A percentile compares a stretch with the other conserved stretches of the same genome.
phyloP scores from a whole-genome alignment of 1,140 invertebrate species.

The Littorina saxatilis region DNA sequence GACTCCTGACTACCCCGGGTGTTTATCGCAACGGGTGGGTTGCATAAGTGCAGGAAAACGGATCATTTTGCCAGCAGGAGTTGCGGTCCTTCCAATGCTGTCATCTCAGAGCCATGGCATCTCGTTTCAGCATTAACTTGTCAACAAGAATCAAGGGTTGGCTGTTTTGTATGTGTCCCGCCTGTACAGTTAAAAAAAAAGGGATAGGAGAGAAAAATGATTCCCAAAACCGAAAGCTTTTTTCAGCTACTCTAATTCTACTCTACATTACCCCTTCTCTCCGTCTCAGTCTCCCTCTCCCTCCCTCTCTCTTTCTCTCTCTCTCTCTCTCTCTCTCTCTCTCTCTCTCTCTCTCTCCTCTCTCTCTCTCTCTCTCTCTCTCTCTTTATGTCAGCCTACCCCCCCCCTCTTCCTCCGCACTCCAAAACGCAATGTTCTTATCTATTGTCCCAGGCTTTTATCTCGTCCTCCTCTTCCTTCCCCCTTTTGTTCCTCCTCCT shows the following conservation, averaged over 20 bases:
- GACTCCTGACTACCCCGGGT: not conserved
- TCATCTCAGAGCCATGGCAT: not conserved
- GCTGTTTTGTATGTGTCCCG: not conserved
- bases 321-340: not conserved
- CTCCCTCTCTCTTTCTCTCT: not conserved
- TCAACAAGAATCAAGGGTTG: not conserved
- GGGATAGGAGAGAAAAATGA: too few species aligned
- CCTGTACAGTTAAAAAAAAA: not conserved
- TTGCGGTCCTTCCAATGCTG: not conserved
- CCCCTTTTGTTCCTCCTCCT: not conserved
- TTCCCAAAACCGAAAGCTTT: not conserved
- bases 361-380: not conserved
- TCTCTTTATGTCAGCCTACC: not conserved
- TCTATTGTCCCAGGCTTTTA: too few species aligned
- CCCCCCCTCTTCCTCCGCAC: not conserved
- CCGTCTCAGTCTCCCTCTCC: not conserved
- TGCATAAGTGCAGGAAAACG: slow-evolving; percentile 21
- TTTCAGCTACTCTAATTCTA: not conserved
- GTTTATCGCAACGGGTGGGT: slow-evolving; percentile 31
- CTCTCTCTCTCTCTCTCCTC: too few species aligned
- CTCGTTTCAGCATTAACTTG: slow-evolving; percentile 10
- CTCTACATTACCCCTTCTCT: not conserved
- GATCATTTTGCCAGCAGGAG: slow-evolving; percentile 7
- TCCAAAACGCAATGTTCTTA: too few species aligned
- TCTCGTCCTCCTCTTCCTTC: not conserved